A percentile compares a stretch with the other conserved stretches of the same genome.
Conservation (phyloP, 2,113 vertebrate genomes). For the Callopanchax toddi region DNA sequence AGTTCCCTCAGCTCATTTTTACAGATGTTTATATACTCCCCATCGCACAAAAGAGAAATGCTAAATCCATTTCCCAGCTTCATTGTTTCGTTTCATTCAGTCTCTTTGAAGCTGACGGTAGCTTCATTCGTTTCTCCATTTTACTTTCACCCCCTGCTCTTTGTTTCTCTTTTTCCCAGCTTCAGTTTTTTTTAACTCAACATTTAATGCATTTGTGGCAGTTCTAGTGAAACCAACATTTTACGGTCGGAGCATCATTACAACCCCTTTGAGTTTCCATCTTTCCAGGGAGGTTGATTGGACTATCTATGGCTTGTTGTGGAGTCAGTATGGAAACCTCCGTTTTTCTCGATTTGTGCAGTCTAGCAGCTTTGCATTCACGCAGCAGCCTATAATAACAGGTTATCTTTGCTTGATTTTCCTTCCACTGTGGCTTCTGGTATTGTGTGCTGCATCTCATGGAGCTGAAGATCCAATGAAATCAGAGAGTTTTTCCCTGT, state of each 20-base stretch:
- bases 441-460: conserved; percentile 40
- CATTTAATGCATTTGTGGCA: conserved; percentile 38
- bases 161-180: conserved; percentile 12
- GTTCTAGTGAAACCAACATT: conserved; percentile 51
- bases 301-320: conserved; percentile 28
- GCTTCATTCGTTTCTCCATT: conserved; percentile 41
- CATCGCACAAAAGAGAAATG: conserved; percentile 44
- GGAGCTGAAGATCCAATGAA: conserved; percentile 24
- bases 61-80: conserved; percentile 55
- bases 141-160: conserved; percentile 45
- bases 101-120: conserved; percentile 56
- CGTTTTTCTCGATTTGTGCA: conserved; percentile 37
- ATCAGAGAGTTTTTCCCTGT: conserved; percentile 18
- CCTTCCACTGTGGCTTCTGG: conserved; percentile 36
- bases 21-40: conserved; percentile 62
- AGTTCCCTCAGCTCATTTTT: conserved; percentile 54
- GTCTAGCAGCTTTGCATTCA: conserved; percentile 45
- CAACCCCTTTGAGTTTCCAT: conserved; percentile 38
- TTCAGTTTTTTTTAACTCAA: conserved; percentile 24
- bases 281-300: conserved; percentile 28
- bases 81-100: conserved; percentile 50
- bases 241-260: conserved; percentile 61
- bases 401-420: conserved; percentile 55
- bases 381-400: conserved; percentile 62
- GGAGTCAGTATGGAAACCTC: conserved; percentile 48